phyloP scores from a whole-genome alignment of 2,797 vertebrate genomes.

The Danio kyathit region DNA sequence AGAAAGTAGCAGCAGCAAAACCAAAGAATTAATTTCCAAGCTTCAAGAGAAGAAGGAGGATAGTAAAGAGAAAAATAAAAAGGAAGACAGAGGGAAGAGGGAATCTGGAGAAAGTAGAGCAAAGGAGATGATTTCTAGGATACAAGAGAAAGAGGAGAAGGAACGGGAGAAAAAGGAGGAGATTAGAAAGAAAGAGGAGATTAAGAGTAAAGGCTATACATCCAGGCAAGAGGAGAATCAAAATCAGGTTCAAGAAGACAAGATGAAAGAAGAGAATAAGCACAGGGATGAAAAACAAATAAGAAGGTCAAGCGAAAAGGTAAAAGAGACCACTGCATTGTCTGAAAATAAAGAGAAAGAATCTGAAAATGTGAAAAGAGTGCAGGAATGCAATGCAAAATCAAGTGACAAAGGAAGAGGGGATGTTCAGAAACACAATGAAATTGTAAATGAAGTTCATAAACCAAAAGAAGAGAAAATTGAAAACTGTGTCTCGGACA shows the following conservation, averaged over 20 bases:
- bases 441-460: conserved; percentile 59
- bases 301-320: conserved; percentile 60
- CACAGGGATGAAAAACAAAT: conserved; percentile 66
- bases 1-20: conserved; percentile 80
- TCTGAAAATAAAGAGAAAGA: conserved; percentile 47
- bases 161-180: conserved; percentile 81
- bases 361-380: conserved; percentile 15
- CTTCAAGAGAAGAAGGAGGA: conserved; percentile 79
- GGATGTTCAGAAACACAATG: conserved; percentile 60
- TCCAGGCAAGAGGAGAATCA: conserved; percentile 81
- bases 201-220: conserved; percentile 78
- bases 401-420: conserved; percentile 60
- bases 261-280: conserved; percentile 69
- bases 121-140: conserved; percentile 80
- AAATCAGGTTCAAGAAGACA: conserved; percentile 73
- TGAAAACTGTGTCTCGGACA: conserved; percentile 71
- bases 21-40: conserved; percentile 81
- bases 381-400: conserved; percentile 69
- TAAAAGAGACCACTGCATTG: conserved; percentile 47
- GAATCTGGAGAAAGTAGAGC: conserved; percentile 75
- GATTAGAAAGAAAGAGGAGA: conserved; percentile 67
- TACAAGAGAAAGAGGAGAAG: conserved; percentile 77
- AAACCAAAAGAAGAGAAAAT: conserved; percentile 57
- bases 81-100: conserved; percentile 73
- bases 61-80: conserved; percentile 73